Evolutionary conservation across 2,888 invertebrate species (phyloP), one percentile per base, ranked within the genome.

Genomic region (Caenorhabditis macrosperma): DNA sequence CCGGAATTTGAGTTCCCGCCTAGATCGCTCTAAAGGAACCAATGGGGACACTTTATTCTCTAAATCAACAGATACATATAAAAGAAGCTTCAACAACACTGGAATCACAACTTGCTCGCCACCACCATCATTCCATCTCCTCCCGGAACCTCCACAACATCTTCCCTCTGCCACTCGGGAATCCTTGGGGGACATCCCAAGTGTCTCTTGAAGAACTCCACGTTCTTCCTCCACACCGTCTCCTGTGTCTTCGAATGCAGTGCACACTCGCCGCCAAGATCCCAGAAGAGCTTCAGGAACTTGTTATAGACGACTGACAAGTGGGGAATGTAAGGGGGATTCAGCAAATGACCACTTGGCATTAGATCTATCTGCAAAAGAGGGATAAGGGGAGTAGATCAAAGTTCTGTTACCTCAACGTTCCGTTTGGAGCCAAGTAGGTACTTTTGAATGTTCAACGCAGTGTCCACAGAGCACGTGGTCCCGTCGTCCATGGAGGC

Each of bases 241-340:
- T n/a, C n/a, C n/a, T 81, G 81, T 3, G 75, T 61, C 35, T 78
- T 81, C 17, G 66, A 59, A 24, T 83, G 83, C 9, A 72, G 50
- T 20, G 64, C 38, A n/a, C 60, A 66, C 17, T 83, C 81, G 15
- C 83, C 83, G 12, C 83, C 83, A 30, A 80, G 71, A 5, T 78
- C 83, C 64, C 81, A 83, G 35, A 72, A 74, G 64, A 54, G 22
- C 17, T 54, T 28, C 15, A 78, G 71, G 35, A 61, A 76, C 26
- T 69, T 61, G 26, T 81, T 75, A 55, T 63, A 81, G 55, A 77
- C 63, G n/a, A 57, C 44, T 10, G 46, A 57, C 22, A 81, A 81
- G 38, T 78, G 76, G 7, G 81, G 80, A 26, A 78, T 78, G 50
- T 81, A 78, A 4, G 82, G 82, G 4, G 76, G 81, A 17, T 76